Conservation (phyloP, 2,888 invertebrate species). For the Watsonalla binaria region DNA sequence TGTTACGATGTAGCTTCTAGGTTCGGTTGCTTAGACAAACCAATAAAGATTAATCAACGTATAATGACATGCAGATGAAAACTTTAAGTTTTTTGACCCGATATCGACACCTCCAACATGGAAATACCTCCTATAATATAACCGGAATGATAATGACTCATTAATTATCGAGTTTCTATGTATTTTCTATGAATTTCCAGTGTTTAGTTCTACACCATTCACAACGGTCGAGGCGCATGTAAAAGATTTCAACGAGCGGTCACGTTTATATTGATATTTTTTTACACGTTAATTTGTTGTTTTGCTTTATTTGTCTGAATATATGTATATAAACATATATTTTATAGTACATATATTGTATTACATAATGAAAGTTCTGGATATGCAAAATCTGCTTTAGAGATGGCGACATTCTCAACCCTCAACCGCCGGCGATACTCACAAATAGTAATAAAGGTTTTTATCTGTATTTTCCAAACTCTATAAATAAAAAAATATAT, state of each 20-base stretch:
- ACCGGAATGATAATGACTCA: conserved; percentile 21
- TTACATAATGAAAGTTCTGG: too few species aligned
- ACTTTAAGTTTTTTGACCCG: conserved; percentile 47
- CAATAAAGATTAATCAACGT: conserved; percentile 33
- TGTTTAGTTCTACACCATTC: background rate
- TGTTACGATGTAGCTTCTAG: conserved; percentile 9
- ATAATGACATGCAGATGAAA: conserved; percentile 45
- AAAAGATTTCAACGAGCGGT: conserved; percentile 2
- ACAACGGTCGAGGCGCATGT: background rate
- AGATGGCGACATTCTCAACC: too few species aligned
- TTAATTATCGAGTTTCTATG: conserved; percentile 1
- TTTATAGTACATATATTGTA: too few species aligned
- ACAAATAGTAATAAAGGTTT: too few species aligned
- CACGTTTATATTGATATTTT: too few species aligned
- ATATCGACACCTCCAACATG: conserved; percentile 18
- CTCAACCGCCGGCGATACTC: too few species aligned
- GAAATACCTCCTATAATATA: conserved; percentile 1
- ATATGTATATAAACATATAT: too few species aligned
- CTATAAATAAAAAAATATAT: too few species aligned
- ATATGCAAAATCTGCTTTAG: too few species aligned
- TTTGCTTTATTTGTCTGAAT: background rate
- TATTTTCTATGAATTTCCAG: conserved; percentile 1
- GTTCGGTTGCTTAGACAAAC: conserved; percentile 12
- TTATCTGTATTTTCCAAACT: too few species aligned
- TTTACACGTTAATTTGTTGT: background rate